Percentiles rank a stretch among this genome's conserved stretches.
Evolutionary conservation across 2,113 vertebrate genomes (phyloP).

Genomic region (Passer montanus): DNA sequence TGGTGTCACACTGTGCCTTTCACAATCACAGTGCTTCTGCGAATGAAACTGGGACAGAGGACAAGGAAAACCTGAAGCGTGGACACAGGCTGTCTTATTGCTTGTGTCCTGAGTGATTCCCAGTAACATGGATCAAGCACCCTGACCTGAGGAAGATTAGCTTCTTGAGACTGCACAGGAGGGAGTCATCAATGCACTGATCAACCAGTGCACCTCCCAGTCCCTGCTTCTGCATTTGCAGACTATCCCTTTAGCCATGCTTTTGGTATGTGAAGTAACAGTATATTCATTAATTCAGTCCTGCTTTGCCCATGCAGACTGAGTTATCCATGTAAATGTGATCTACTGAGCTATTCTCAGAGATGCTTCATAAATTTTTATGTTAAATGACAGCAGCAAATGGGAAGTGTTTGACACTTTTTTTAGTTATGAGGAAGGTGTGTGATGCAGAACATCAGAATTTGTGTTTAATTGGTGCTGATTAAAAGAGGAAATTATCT

Average conservation of each 20-base stretch:
- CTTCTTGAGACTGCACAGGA: not conserved
- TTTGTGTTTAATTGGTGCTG: not conserved
- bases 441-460: not conserved
- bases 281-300: conserved; percentile 1
- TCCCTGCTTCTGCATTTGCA: not conserved
- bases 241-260: not conserved
- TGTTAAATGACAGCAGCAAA: not conserved
- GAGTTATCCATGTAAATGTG: not conserved
- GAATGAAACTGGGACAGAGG: not conserved
- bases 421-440: not conserved
- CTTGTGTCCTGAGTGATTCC: not conserved
- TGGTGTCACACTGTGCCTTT: not conserved
- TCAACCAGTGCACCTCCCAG: not conserved
- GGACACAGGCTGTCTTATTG: not conserved
- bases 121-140: not conserved
- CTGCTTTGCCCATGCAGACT: not conserved
- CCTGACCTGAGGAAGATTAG: not conserved
- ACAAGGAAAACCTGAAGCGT: not conserved
- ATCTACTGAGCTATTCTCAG: not conserved
- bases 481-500: not conserved
- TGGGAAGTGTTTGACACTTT: not conserved
- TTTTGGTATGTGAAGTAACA: not conserved
- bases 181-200: not conserved
- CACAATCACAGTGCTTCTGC: not conserved
- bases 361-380: not conserved